Base-by-base conservation (phyloP, 2,888 invertebrate genomes). In the Plagiodera versicolora region DNA sequence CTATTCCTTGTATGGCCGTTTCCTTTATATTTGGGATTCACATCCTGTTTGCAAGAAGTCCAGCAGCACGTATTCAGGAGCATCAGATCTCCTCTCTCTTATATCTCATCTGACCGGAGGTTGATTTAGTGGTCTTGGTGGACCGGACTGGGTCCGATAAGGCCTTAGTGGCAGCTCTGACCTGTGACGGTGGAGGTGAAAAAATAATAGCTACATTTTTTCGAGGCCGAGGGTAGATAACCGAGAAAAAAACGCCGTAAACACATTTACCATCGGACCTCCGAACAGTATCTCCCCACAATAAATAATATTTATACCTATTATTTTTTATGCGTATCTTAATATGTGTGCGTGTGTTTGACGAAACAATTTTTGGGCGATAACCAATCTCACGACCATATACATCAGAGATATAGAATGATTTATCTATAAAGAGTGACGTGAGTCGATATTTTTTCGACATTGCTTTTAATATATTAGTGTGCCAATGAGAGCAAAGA, bases 91-190 rank as follows among this genome's bases (percentile, higher is more conserved):
- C 39, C 39, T 39, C 32, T 39, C 32, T 32, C 39, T 39, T 39
- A 39, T 39, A 39, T 39, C 39, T 39, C 39, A 62, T 58, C 62
- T 62, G 62, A 58, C 62, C 58, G 58, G 28, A 72, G 67, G 60
- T 74, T 77, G 77, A 77, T 77, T 77, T 77, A 77, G 70, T 73
- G 72, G 71, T 74, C 74, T 73, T 73, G 71, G 70, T 69, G 72
- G 73, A 72, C 74, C 73, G 68, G 71, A 69, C 70, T 64, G 64
- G 66, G 68, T 66, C 65, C 71, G 76, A 75, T 75, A 76, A 76
- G 74, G 71, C 67, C 58, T 69, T 67, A 72, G 71, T 69, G 74
- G 69, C 73, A 67, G 71, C 70, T 70, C 65, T 72, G 74, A 74
- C 73, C 77, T 74, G 71, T 63, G 73, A 73, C 65, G 67, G 69